These are phyloP conservation scores for Conomelus anceps DNA, from an alignment of 2,888 invertebrate species.

Conservation along the genomic window DNA sequence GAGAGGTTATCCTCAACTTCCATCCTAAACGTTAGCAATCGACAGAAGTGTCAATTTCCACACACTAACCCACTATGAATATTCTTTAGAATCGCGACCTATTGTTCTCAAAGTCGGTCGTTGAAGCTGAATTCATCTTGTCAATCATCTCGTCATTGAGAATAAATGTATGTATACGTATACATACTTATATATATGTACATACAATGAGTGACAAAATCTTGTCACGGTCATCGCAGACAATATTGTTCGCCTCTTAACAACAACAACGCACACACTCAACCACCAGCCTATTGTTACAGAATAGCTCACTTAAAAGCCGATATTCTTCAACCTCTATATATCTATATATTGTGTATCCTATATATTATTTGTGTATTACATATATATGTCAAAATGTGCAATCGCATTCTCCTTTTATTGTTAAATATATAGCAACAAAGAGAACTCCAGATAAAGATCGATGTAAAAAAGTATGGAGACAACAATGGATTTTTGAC, in stretches of 20 bases:
- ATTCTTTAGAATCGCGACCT: background rate
- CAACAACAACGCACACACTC: background rate
- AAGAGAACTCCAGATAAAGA: background rate
- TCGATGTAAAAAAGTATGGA: background rate
- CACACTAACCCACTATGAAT: background rate
- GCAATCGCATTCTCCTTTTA: background rate
- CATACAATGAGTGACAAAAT: background rate
- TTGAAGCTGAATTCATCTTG: too few species aligned
- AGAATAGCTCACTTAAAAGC: background rate
- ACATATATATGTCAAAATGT: background rate
- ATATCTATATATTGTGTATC: background rate
- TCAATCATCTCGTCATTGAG: background rate
- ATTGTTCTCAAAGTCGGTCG: too few species aligned
- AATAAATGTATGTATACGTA: too few species aligned
- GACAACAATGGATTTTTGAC: background rate
- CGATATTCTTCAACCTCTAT: background rate
- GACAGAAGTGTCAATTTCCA: background rate
- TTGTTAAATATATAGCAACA: background rate
- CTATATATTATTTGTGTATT: background rate
- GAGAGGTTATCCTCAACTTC: too few species aligned
- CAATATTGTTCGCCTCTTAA: background rate
- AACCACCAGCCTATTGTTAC: background rate
- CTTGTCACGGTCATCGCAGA: background rate
- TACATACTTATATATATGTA: too few species aligned
- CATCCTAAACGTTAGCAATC: background rate